These are phyloP conservation scores for Diachasmimorpha longicaudata DNA, from an alignment of 1,140 invertebrate species.

Conservation along the genomic window DNA sequence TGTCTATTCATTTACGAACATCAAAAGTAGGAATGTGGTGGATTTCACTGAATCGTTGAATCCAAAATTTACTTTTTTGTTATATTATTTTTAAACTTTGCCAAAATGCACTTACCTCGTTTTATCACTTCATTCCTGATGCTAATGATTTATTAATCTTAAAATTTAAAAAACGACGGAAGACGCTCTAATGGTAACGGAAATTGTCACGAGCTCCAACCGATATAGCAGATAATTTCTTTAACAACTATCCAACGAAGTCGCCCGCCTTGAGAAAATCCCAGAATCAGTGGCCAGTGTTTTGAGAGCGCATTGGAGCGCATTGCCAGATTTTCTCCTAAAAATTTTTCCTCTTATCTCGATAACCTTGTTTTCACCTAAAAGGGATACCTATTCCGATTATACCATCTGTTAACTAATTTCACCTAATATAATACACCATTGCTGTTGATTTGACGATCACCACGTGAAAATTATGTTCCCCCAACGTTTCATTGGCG, in stretches of 20 bases:
- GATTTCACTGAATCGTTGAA: too few relatives aligned
- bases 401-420: neutral
- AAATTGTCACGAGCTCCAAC: neutral
- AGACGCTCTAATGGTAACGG: too few relatives aligned
- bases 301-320: neutral
- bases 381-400: neutral
- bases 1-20: too few relatives aligned
- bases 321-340: neutral
- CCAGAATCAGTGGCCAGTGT: neutral
- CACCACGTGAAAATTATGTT: neutral
- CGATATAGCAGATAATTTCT: neutral
- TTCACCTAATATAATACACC: neutral
- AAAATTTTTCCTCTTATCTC: slow-evolving; percentile 4
- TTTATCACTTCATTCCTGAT: too few relatives aligned
- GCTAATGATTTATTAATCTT: too few relatives aligned
- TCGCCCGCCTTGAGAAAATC: neutral
- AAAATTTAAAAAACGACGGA: too few relatives aligned
- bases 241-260: neutral
- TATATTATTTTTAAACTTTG: too few relatives aligned
- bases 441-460: neutral
- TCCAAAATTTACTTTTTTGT: too few relatives aligned
- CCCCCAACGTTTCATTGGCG: neutral
- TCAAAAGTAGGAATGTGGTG: too few relatives aligned
- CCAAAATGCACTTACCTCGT: too few relatives aligned
- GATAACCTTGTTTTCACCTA: neutral